Percentiles rank a stretch among this genome's conserved stretches.
Conservation (phyloP, 2,888 invertebrate species). For the Epinotia brunnichana region DNA sequence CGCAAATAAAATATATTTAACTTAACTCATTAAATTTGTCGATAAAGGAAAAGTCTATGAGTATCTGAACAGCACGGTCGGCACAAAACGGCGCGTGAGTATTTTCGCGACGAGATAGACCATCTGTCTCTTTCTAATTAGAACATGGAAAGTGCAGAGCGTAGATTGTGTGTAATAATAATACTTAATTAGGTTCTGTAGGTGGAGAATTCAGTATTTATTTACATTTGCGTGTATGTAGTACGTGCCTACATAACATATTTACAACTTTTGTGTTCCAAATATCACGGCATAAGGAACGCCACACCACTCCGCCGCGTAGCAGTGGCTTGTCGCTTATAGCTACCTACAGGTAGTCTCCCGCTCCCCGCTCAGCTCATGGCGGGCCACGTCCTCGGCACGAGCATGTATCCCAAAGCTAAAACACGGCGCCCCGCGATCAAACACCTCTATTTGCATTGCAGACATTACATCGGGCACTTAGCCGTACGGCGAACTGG, state of each 20-base stretch:
- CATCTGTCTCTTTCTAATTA: too few relatives aligned
- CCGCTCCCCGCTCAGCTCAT: slow-evolving; percentile 46
- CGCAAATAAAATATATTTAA: neutral
- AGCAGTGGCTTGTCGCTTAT: neutral
- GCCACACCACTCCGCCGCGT: neutral
- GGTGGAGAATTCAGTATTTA: neutral
- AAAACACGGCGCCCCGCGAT: slow-evolving; percentile 51
- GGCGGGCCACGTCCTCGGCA: slow-evolving; percentile 53
- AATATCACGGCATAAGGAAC: neutral
- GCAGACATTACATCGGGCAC: slow-evolving; percentile 80
- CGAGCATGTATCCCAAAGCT: slow-evolving; percentile 49
- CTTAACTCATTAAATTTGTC: neutral
- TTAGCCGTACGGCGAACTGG: slow-evolving; percentile 77
- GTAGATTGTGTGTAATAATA: too few relatives aligned
- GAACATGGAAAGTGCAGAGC: too few relatives aligned
- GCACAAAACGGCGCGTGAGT: too few relatives aligned
- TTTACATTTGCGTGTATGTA: too few relatives aligned
- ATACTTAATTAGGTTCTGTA: neutral
- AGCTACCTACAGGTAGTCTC: neutral
- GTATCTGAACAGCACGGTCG: too few relatives aligned
- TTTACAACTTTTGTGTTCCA: too few relatives aligned
- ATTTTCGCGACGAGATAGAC: too few relatives aligned
- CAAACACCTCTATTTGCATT: slow-evolving; percentile 75
- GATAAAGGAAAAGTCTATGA: too few relatives aligned
- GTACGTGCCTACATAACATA: too few relatives aligned